These are phyloP conservation scores for Drosophila seclusa DNA, from an alignment of 2,888 invertebrate genomes.

Conservation along the genomic window DNA sequence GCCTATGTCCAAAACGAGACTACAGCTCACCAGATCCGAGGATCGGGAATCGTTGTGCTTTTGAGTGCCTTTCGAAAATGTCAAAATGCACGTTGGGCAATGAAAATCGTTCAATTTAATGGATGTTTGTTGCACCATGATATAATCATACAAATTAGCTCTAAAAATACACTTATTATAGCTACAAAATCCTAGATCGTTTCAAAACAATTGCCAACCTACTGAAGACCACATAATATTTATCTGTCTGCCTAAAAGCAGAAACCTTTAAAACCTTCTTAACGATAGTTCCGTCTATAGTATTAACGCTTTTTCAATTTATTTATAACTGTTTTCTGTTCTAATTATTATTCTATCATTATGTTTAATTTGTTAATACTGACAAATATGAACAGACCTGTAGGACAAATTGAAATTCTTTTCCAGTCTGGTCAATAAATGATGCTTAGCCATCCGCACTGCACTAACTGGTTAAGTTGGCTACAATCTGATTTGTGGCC, in stretches of 20 bases:
- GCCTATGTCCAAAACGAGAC: constrained; percentile 45
- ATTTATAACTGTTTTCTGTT: too few species aligned
- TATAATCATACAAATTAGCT: constrained; percentile 1
- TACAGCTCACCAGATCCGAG: constrained; percentile 2
- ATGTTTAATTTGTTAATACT: not conserved
- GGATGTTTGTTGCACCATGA: constrained; percentile 10
- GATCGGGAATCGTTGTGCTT: constrained; percentile 19
- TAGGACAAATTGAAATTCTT: not conserved
- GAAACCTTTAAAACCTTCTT: not conserved
- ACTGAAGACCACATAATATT: not conserved
- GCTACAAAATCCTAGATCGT: not conserved
- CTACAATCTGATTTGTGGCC: constrained; percentile 16
- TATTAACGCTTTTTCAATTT: not conserved
- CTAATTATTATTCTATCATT: not conserved
- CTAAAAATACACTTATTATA: not conserved
- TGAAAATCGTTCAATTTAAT: constrained; percentile 17
- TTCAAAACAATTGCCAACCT: not conserved
- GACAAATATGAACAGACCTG: not conserved
- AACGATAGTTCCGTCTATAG: not conserved
- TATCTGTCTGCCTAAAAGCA: not conserved
- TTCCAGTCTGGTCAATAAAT: not conserved
- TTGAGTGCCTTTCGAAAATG: constrained; percentile 36
- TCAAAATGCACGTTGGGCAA: constrained; percentile 20
- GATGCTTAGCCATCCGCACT: not conserved
- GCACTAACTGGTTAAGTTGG: not conserved